Conservation (phyloP, 2,797 vertebrate genomes). For the Crocidura indochinensis region DNA sequence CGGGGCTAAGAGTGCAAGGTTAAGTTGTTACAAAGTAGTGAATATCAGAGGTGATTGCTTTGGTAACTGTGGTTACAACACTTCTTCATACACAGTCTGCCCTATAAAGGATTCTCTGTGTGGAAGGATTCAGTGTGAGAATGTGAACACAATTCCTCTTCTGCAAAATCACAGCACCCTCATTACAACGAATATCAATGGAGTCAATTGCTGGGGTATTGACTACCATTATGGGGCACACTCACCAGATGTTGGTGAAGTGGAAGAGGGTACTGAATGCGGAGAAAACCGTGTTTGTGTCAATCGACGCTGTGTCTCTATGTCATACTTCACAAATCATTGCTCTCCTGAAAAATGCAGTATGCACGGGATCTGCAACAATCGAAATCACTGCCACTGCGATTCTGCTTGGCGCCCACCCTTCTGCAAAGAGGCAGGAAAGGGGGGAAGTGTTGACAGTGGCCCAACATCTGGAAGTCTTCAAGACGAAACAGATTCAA, state of each 20-base stretch:
- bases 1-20: slow-evolving; percentile 60
- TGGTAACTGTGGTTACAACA: slow-evolving; percentile 84
- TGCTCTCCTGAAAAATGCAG: slow-evolving; percentile 22
- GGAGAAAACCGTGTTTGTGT: slow-evolving; percentile 38
- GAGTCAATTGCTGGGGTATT: slow-evolving; percentile 41
- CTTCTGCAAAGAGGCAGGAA: neutral
- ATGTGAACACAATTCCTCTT: slow-evolving; percentile 18
- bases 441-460: slow-evolving; percentile 72
- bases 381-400: slow-evolving; percentile 75
- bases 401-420: slow-evolving; percentile 44
- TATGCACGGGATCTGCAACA: slow-evolving; percentile 65
- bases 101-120: slow-evolving; percentile 22
- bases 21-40: slow-evolving; percentile 80
- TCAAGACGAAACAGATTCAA: too few species aligned
- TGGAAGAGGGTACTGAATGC: slow-evolving; percentile 66
- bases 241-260: slow-evolving; percentile 20
- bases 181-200: neutral
- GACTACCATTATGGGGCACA: neutral
- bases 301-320: neutral
- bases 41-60: slow-evolving; percentile 84
- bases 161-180: slow-evolving; percentile 34
- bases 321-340: neutral
- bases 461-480: slow-evolving; percentile 43
- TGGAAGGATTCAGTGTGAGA: slow-evolving; percentile 65
- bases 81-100: neutral